These are phyloP conservation scores for Dicaeum eximium DNA, from an alignment of 2,113 vertebrate species.

Conservation along the genomic window DNA sequence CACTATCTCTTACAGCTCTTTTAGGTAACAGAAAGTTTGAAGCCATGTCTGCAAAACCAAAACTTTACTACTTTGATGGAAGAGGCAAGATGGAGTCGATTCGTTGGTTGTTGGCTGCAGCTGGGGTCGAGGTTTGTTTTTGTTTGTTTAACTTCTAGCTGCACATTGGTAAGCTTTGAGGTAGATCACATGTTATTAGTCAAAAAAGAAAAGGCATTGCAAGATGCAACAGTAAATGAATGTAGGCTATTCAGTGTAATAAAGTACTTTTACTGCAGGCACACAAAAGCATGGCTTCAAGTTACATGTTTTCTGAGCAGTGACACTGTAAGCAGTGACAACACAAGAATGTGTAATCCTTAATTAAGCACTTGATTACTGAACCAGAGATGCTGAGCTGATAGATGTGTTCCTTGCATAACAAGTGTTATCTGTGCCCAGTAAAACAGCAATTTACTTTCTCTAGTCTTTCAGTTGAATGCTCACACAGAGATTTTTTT, in stretches of 20 bases:
- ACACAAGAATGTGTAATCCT: not conserved
- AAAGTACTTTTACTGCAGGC: not conserved
- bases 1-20: not conserved
- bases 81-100: conserved; percentile 90
- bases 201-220: not conserved
- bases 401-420: not conserved
- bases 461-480: not conserved
- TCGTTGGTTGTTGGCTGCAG: conserved; percentile 82
- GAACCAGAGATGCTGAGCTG: not conserved
- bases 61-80: conserved; percentile 84
- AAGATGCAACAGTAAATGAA: not conserved
- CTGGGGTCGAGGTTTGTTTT: conserved; percentile 76
- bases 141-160: not conserved
- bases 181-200: not conserved
- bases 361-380: not conserved
- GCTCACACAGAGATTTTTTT: not conserved
- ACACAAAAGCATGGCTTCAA: not conserved
- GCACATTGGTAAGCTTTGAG: not conserved
- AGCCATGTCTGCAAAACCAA: conserved; percentile 77
- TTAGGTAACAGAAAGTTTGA: conserved; percentile 12
- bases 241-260: not conserved
- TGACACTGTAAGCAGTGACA: not conserved
- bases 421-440: not conserved
- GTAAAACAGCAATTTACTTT: not conserved
- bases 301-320: not conserved